Evolutionary conservation across 1,140 invertebrate genomes (phyloP).

Genomic region (Odontomachus brunneus): DNA sequence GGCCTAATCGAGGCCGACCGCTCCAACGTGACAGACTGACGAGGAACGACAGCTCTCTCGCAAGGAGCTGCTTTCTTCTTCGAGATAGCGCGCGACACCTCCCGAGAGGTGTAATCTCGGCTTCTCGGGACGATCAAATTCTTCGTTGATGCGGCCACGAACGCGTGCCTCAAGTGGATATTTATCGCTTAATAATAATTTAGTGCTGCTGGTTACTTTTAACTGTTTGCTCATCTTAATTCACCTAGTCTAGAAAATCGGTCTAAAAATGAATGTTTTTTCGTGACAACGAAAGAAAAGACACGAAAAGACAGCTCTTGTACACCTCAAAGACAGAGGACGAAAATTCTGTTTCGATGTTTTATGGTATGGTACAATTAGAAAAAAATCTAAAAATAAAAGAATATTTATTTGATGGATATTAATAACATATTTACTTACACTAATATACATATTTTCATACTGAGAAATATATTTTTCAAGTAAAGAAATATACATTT

Average conservation of each 20-base stretch:
- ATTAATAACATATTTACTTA: too few relatives aligned
- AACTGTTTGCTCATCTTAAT: constrained; percentile 18
- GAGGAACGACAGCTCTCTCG: constrained; percentile 44
- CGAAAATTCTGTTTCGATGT: neutral
- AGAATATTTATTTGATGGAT: too few relatives aligned
- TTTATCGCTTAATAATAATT: constrained; percentile 11
- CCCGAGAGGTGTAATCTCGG: constrained; percentile 9
- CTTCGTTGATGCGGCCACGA: neutral
- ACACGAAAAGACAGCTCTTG: neutral
- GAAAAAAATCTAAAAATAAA: too few relatives aligned
- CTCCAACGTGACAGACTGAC: constrained; percentile 52
- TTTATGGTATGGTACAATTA: neutral
- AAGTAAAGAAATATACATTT: too few relatives aligned
- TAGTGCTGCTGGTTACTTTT: constrained; percentile 13
- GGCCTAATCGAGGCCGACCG: constrained; percentile 74
- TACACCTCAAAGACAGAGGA: constrained; percentile 5
- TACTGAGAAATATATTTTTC: too few relatives aligned
- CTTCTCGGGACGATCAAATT: constrained; percentile 30
- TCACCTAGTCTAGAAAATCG: neutral
- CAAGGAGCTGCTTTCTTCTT: constrained; percentile 42
- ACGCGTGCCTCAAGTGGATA: constrained; percentile 1
- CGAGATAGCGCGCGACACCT: constrained; percentile 37
- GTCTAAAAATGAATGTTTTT: too few relatives aligned
- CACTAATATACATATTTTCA: too few relatives aligned
- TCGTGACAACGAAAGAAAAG: neutral